phyloP scores from a whole-genome alignment of 2,888 invertebrate species.

The Sarcophaga subvicina region DNA sequence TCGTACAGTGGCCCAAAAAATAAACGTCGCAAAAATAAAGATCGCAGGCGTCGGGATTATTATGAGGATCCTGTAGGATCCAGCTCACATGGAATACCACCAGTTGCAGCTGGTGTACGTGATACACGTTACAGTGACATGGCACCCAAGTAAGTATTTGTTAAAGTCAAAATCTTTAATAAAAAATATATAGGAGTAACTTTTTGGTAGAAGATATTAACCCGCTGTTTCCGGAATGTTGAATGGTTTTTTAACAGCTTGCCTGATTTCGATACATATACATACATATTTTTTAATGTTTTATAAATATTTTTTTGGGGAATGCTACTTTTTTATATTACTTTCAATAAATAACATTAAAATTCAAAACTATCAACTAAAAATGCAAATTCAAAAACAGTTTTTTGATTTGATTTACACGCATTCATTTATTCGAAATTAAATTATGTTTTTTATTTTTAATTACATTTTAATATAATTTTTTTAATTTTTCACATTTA shows the following conservation, averaged over 20 bases:
- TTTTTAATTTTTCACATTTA: slow-evolving; percentile 75
- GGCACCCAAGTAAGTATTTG: slow-evolving; percentile 91
- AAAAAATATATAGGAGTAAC: not conserved
- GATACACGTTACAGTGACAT: slow-evolving; percentile 92
- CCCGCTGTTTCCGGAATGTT: slow-evolving; percentile 34
- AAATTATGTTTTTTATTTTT: slow-evolving; percentile 35
- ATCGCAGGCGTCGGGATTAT: slow-evolving; percentile 82
- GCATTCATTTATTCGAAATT: slow-evolving; percentile 17
- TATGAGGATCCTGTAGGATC: slow-evolving; percentile 81
- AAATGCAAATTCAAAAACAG: not conserved
- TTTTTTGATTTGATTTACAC: slow-evolving; percentile 41
- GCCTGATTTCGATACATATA: slow-evolving; percentile 41
- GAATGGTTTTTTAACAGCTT: slow-evolving; percentile 65
- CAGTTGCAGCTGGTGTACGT: slow-evolving; percentile 85
- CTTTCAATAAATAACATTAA: slow-evolving; percentile 16
- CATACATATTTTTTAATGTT: slow-evolving; percentile 20
- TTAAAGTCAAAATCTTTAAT: slow-evolving; percentile 17
- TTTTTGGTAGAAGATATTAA: not conserved
- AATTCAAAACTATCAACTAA: slow-evolving; percentile 15
- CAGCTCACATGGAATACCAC: slow-evolving; percentile 82
- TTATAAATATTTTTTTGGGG: slow-evolving; percentile 36
- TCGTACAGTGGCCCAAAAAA: slow-evolving; percentile 81
- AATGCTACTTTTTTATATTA: slow-evolving; percentile 49
- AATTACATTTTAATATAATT: slow-evolving; percentile 53
- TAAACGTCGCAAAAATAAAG: slow-evolving; percentile 81